Evolutionary conservation across 2,797 vertebrate species (phyloP).

Genomic region (Kryptolebias ocellatus): DNA sequence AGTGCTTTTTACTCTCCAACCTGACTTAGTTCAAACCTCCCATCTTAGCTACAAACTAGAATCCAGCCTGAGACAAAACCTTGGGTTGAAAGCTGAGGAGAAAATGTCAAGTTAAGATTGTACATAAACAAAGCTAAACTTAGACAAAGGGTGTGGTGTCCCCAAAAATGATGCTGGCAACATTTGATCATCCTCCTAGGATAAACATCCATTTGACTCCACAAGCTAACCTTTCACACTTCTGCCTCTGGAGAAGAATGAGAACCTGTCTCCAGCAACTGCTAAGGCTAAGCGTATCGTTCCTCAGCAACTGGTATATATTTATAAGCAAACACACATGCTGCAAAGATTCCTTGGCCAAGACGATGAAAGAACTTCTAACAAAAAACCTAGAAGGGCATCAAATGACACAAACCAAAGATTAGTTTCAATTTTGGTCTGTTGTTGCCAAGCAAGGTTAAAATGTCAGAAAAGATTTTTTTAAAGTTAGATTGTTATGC

Average conservation of each 20-base stretch:
- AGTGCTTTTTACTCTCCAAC: conserved; percentile 23
- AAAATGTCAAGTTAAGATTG: conserved; percentile 68
- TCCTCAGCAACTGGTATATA: conserved; percentile 74
- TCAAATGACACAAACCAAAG: conserved; percentile 61
- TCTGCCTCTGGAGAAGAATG: conserved; percentile 68
- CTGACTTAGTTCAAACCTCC: conserved; percentile 27
- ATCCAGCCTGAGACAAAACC: conserved; percentile 45
- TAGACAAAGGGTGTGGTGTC: conserved; percentile 71
- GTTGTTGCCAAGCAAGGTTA: conserved; percentile 70
- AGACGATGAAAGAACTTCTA: conserved; percentile 68
- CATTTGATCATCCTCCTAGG: conserved; percentile 71
- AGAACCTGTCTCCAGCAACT: conserved; percentile 74
- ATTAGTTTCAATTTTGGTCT: conserved; percentile 63
- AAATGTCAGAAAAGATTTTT: conserved; percentile 39
- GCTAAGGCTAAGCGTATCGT: conserved; percentile 61
- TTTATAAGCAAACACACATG: conserved; percentile 78
- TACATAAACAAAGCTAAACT: conserved; percentile 75
- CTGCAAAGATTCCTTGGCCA: conserved; percentile 66
- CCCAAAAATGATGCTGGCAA: conserved; percentile 66
- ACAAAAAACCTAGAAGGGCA: conserved; percentile 69
- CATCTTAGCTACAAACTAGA: conserved; percentile 47
- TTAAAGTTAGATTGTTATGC: conserved; percentile 43
- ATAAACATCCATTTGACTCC: conserved; percentile 71
- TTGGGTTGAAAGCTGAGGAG: conserved; percentile 60
- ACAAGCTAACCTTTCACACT: conserved; percentile 73